Conservation (phyloP, 2,113 vertebrate species). For the Ceratotherium simum region DNA sequence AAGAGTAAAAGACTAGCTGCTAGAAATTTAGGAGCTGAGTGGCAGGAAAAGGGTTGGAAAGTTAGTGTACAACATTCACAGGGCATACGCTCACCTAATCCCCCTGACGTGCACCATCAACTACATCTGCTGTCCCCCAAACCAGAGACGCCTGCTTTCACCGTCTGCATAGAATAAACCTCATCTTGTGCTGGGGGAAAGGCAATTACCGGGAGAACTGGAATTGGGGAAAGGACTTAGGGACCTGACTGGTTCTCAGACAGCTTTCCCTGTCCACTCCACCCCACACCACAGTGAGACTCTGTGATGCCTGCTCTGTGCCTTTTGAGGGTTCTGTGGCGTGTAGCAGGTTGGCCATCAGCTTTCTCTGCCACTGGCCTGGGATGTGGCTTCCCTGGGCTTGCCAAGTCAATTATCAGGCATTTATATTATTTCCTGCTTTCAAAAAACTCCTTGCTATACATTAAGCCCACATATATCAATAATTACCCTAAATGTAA, state of each 20-base stretch:
- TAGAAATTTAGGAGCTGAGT: not conserved
- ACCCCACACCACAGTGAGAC: too few species aligned
- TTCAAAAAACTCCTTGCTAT: not conserved
- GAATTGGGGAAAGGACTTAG: not conserved
- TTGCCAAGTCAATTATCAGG: not conserved
- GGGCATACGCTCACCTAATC: not conserved
- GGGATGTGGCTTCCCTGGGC: not conserved
- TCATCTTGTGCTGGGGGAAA: too few species aligned
- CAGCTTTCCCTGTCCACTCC: not conserved
- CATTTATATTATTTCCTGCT: not conserved
- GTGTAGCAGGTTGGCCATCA: not conserved
- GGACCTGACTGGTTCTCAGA: not conserved
- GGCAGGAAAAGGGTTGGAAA: not conserved
- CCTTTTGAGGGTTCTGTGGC: not conserved
- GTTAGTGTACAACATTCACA: not conserved
- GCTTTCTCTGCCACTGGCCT: not conserved
- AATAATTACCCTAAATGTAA: too few species aligned
- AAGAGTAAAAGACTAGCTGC: not conserved
- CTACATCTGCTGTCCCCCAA: not conserved
- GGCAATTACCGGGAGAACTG: not conserved
- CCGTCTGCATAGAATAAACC: too few species aligned
- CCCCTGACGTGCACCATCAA: too few species aligned
- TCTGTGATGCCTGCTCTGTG: not conserved
- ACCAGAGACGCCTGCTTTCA: not conserved
- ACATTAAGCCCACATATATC: too few species aligned